Conservation (phyloP, 1,140 invertebrate species). For the Trachymyrmex septentrionalis region DNA sequence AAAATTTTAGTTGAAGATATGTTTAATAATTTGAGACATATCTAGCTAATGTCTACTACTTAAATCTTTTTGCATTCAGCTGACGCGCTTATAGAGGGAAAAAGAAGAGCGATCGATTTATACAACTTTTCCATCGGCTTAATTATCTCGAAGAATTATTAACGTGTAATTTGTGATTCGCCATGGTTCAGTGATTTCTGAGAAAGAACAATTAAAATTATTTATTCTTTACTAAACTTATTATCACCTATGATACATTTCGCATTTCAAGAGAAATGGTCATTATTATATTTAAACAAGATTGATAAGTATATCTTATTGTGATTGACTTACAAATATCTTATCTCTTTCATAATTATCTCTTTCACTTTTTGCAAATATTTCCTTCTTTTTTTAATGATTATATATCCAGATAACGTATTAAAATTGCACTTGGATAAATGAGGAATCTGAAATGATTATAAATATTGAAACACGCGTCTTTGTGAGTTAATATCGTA, state of each 20-base stretch:
- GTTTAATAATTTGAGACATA: conserved; percentile 19
- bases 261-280: neutral
- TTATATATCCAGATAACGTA: neutral
- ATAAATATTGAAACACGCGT: neutral
- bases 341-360: conserved; percentile 29
- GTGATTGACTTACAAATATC: conserved; percentile 5
- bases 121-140: neutral
- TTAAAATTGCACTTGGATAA: neutral
- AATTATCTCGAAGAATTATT: neutral
- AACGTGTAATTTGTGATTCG: neutral
- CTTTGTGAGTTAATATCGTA: neutral
- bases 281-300: neutral
- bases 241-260: neutral
- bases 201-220: neutral
- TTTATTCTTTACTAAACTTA: neutral
- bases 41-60: conserved; percentile 5
- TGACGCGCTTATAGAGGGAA: neutral
- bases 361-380: neutral
- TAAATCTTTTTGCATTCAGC: conserved; percentile 26
- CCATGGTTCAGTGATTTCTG: neutral
- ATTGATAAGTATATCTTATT: conserved; percentile 4
- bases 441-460: neutral
- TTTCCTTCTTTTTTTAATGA: neutral
- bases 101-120: conserved; percentile 9
- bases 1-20: neutral